phyloP scores from a whole-genome alignment of 2,888 invertebrate genomes.

The Caenorhabditis sulstoni region DNA sequence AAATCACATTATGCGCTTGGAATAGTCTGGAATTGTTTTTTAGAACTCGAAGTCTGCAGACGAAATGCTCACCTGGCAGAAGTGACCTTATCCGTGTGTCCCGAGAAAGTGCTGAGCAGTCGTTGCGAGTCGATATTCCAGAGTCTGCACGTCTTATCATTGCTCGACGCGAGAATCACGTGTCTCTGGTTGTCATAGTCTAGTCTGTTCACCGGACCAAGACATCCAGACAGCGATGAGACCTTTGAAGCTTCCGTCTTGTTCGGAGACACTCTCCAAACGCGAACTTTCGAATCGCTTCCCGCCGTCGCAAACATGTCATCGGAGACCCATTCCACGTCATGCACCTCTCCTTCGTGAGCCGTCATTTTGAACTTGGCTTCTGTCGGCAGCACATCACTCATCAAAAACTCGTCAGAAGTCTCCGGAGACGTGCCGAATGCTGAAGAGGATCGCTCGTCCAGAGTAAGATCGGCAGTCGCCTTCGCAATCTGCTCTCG shows the following conservation, averaged over 20 bases:
- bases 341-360: constrained; percentile 84
- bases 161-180: constrained; percentile 89
- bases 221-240: constrained; percentile 87
- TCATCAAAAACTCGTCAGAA: constrained; percentile 50
- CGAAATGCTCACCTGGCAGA: too few species aligned
- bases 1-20: constrained; percentile 84
- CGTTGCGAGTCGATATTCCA: constrained; percentile 95
- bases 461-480: constrained; percentile 31
- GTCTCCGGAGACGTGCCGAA: constrained; percentile 43
- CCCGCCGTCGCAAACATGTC: constrained; percentile 91
- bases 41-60: too few species aligned
- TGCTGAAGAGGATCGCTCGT: constrained; percentile 14
- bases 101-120: constrained; percentile 87
- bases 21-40: too few species aligned
- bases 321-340: constrained; percentile 94
- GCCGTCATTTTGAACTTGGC: constrained; percentile 40
- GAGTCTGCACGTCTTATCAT: constrained; percentile 95
- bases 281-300: constrained; percentile 94
- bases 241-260: constrained; percentile 68
- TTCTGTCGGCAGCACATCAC: constrained; percentile 54
- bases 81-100: constrained; percentile 97
- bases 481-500: constrained; percentile 62
- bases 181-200: constrained; percentile 89
- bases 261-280: constrained; percentile 88
- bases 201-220: constrained; percentile 95